These are phyloP conservation scores for Syrphus vitripennis DNA, from an alignment of 2,888 invertebrate species.

Conservation along the genomic window DNA sequence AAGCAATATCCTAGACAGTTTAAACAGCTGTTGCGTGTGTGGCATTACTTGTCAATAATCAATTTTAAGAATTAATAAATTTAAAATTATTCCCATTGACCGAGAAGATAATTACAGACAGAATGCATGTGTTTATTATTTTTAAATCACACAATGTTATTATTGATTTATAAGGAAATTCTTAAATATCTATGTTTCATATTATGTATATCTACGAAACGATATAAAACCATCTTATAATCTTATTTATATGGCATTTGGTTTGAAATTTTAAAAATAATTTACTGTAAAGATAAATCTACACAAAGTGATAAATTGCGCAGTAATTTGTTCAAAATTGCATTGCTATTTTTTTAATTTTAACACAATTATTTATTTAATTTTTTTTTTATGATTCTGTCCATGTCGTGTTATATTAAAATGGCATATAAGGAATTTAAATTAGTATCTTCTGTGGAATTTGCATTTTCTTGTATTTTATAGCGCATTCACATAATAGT, in stretches of 20 bases:
- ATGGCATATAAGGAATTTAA: conserved; percentile 10
- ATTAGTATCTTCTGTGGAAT: conserved; percentile 38
- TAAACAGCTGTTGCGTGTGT: not conserved
- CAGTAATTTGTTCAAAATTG: conserved; percentile 2
- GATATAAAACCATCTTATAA: not conserved
- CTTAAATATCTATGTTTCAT: not conserved
- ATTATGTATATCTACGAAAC: not conserved
- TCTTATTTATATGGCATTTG: not conserved
- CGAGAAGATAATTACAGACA: not conserved
- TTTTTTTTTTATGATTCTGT: not conserved
- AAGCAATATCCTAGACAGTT: conserved; percentile 12
- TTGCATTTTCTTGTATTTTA: conserved; percentile 57
- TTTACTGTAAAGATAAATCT: not conserved
- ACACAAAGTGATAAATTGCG: not conserved
- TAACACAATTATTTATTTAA: not conserved
- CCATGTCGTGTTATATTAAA: not conserved
- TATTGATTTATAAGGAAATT: not conserved
- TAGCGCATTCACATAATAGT: conserved; percentile 22
- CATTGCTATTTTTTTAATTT: not conserved
- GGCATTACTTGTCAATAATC: conserved; percentile 13
- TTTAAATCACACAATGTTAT: not conserved
- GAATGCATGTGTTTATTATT: not conserved
- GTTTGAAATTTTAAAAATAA: conserved; percentile 2
- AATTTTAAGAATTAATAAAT: conserved; percentile 5
- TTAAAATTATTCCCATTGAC: not conserved